Percentiles rank a stretch among this genome's conserved stretches.
phyloP scores from a whole-genome alignment of 2,797 vertebrate species.

The Fundulus diaphanus region DNA sequence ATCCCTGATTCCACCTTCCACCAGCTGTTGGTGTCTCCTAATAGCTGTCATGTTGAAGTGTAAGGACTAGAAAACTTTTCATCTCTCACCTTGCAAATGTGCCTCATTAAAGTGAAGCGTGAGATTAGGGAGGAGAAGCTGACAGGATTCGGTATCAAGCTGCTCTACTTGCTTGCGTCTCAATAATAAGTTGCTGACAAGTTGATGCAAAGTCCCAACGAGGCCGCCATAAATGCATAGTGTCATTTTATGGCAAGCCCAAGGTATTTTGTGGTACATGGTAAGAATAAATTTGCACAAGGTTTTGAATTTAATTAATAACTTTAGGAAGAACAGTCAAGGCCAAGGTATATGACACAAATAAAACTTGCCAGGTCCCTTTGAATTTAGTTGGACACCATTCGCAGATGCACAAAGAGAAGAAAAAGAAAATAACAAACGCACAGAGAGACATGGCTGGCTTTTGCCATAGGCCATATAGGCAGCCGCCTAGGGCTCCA shows the following conservation, averaged over 20 bases:
- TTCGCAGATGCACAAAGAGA: neutral
- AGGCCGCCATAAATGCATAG: slow-evolving; percentile 72
- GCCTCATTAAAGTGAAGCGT: slow-evolving; percentile 73
- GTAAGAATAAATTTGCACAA: slow-evolving; percentile 60
- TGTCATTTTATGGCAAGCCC: slow-evolving; percentile 58
- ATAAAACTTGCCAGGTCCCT: neutral
- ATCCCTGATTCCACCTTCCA: slow-evolving; percentile 63
- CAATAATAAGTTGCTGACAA: slow-evolving; percentile 69
- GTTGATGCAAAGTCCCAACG: slow-evolving; percentile 52
- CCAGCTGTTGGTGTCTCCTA: slow-evolving; percentile 75
- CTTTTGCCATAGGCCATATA: neutral
- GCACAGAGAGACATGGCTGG: neutral
- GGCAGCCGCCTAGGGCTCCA: neutral
- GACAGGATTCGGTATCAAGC: slow-evolving; percentile 54
- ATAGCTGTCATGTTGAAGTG: slow-evolving; percentile 72
- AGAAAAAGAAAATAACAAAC: neutral
- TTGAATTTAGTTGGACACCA: neutral
- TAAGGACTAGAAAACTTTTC: slow-evolving; percentile 55
- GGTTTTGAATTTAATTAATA: slow-evolving; percentile 63
- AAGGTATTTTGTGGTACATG: slow-evolving; percentile 65
- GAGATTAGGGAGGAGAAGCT: slow-evolving; percentile 52
- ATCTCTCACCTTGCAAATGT: slow-evolving; percentile 73
- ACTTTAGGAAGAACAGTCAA: slow-evolving; percentile 36
- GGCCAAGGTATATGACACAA: slow-evolving; percentile 14
- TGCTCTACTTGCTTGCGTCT: slow-evolving; percentile 51